A percentile compares a stretch with the other conserved stretches of the same genome.
Evolutionary conservation across 2,888 invertebrate species (phyloP).

Genomic region (Eilema depressum): DNA sequence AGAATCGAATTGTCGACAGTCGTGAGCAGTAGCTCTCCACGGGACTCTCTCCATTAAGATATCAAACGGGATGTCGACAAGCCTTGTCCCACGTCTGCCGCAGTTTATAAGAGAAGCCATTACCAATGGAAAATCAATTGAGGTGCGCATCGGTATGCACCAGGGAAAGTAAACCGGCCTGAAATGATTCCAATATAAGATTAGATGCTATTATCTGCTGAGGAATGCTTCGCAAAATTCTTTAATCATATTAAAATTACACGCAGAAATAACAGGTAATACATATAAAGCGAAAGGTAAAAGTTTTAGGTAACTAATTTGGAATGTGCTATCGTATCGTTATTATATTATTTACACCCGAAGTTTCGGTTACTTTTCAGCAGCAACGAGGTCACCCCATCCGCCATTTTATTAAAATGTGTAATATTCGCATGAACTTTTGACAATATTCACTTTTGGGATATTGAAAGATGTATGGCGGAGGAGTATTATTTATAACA

Average conservation of each 20-base stretch:
- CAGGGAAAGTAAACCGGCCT: conserved; percentile 53
- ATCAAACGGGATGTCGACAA: conserved; percentile 55
- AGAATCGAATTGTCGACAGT: conserved; percentile 50
- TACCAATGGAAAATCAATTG: conserved; percentile 58
- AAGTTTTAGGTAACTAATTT: neutral
- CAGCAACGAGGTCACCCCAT: neutral
- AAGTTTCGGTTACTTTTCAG: neutral
- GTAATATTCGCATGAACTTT: neutral
- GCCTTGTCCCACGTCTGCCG: conserved; percentile 45
- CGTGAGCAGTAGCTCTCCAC: conserved; percentile 51
- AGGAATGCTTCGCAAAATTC: conserved; percentile 28
- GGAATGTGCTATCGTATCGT: neutral
- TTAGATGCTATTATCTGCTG: conserved; percentile 46
- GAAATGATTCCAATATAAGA: conserved; percentile 41
- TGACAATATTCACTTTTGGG: neutral
- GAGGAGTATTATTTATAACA: neutral
- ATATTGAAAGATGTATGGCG: no score
- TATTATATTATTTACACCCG: neutral
- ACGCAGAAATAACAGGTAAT: neutral
- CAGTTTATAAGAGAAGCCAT: conserved; percentile 50
- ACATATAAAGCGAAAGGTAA: no score
- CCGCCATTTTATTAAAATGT: neutral
- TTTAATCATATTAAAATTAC: neutral
- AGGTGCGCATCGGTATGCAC: conserved; percentile 52
- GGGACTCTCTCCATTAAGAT: conserved; percentile 56